Conservation (phyloP, 2,113 vertebrate genomes). For the Nothocercus julius region DNA sequence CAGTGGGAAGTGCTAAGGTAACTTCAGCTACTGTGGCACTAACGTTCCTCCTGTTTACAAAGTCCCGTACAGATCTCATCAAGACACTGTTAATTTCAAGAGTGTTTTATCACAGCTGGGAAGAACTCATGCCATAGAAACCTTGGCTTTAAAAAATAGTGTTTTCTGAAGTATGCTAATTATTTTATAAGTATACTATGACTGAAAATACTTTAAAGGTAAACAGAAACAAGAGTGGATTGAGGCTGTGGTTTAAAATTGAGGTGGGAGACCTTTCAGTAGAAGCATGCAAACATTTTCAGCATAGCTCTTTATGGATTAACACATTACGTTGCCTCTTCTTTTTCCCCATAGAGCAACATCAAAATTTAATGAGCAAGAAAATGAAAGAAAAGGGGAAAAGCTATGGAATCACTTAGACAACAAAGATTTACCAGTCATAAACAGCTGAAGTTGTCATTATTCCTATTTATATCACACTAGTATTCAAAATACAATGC, state of each 20-base stretch:
- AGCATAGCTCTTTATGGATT: not conserved
- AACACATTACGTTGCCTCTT: not conserved
- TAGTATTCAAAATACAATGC: not conserved
- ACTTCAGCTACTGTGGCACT: not conserved
- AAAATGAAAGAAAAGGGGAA: not conserved
- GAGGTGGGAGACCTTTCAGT: slow-evolving; percentile 7
- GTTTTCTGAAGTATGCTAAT: slow-evolving; percentile 49
- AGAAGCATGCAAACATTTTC: slow-evolving; percentile 20
- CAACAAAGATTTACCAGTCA: not conserved
- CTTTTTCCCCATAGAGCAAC: not conserved
- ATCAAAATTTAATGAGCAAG: not conserved
- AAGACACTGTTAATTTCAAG: slow-evolving; percentile 53
- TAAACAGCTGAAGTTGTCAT: not conserved
- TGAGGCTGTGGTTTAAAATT: slow-evolving; percentile 25
- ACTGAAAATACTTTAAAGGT: slow-evolving; percentile 46
- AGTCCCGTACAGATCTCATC: slow-evolving; percentile 22
- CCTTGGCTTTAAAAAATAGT: slow-evolving; percentile 32
- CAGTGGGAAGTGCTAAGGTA: not conserved
- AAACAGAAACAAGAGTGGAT: slow-evolving; percentile 51
- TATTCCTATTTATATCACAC: not conserved
- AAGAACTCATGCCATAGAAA: slow-evolving; percentile 49
- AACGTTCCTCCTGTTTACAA: slow-evolving; percentile 16
- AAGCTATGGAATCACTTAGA: not conserved
- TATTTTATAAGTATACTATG: slow-evolving; percentile 64
- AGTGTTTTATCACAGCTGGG: slow-evolving; percentile 61